A percentile compares a stretch with the other conserved stretches of the same genome.
These are phyloP conservation scores for Enhydra lutris DNA, from an alignment of 2,113 vertebrate species.

Conservation along the genomic window DNA sequence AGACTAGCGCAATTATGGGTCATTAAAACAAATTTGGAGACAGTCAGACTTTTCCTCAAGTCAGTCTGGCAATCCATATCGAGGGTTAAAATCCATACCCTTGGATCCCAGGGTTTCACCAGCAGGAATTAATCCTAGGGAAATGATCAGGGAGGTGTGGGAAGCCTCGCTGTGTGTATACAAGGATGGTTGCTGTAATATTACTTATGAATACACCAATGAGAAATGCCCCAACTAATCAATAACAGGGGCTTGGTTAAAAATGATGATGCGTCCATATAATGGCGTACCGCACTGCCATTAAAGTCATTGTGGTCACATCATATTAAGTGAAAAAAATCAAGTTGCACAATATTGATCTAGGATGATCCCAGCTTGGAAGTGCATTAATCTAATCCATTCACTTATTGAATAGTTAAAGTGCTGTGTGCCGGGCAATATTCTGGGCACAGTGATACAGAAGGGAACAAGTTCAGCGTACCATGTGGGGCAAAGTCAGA, in stretches of 20 bases:
- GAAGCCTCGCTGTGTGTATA: background rate
- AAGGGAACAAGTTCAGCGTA: background rate
- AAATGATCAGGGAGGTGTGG: background rate
- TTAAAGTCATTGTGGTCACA: background rate
- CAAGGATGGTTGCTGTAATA: background rate
- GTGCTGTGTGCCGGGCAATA: too few species aligned
- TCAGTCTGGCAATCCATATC: too few species aligned
- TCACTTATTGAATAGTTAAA: background rate
- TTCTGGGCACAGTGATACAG: background rate
- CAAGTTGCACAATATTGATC: background rate
- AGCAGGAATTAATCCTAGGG: background rate
- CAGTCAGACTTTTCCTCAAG: background rate
- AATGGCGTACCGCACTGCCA: accelerated
- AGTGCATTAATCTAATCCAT: background rate
- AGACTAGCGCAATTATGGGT: background rate
- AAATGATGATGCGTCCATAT: background rate
- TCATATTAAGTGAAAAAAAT: background rate
- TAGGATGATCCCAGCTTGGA: background rate
- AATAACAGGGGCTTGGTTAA: background rate
- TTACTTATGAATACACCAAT: background rate
- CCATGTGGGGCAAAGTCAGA: background rate
- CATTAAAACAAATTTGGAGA: background rate
- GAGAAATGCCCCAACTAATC: background rate
- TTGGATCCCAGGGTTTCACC: background rate
- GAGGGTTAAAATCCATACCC: background rate